These are phyloP conservation scores for Mobula birostris DNA, from an alignment of 2,113 vertebrate genomes.

Conservation along the genomic window DNA sequence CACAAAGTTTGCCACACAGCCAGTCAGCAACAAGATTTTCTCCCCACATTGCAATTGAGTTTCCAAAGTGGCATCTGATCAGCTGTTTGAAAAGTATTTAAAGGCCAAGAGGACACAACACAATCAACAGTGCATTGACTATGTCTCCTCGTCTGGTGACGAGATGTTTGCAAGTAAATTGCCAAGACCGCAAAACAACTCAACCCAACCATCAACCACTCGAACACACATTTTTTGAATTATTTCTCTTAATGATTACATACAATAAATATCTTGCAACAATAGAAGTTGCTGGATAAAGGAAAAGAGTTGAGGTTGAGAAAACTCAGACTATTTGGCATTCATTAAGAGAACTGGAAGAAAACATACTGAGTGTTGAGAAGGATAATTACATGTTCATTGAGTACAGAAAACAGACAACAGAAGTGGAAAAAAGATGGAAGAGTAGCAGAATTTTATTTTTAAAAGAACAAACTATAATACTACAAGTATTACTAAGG, in stretches of 20 bases:
- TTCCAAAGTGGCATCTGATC: no score
- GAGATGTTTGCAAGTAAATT: no score
- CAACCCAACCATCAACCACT: no score
- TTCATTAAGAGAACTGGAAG: background rate
- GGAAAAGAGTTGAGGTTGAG: background rate
- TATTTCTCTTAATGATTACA: background rate
- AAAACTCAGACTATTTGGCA: background rate
- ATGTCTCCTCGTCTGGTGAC: no score
- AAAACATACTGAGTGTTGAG: background rate
- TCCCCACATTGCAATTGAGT: no score
- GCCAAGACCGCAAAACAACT: no score
- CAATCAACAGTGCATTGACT: no score
- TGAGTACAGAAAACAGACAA: background rate
- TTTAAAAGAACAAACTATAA: background rate
- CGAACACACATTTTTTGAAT: no score
- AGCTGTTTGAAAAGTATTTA: no score
- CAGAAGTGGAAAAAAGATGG: background rate
- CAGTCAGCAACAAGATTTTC: no score
- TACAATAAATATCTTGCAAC: background rate
- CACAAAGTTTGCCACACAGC: no score
- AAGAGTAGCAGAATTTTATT: background rate
- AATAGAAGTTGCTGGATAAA: background rate
- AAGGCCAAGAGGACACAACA: no score
- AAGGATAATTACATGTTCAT: background rate
- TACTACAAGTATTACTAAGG: background rate